Percentiles rank a stretch among this genome's conserved stretches.
These are phyloP conservation scores for Watsonalla cultraria DNA, from an alignment of 2,888 invertebrate species.

Conservation along the genomic window DNA sequence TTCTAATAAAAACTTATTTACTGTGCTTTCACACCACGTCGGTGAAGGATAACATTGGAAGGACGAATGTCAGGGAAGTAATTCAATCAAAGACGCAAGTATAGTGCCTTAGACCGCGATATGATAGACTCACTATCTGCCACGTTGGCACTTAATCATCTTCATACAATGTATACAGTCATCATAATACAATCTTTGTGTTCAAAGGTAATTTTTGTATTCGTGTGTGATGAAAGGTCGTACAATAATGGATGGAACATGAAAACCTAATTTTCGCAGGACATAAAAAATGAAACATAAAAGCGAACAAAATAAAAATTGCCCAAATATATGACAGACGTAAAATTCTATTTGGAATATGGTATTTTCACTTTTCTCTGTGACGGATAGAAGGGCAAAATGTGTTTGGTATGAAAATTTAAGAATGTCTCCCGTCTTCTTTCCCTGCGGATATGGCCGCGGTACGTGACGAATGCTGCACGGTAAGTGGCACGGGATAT, in stretches of 20 bases:
- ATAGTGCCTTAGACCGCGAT: no score
- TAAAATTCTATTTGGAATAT: constrained; percentile 57
- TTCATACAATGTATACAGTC: no score
- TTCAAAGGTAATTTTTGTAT: neutral
- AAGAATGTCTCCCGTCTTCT: constrained; percentile 50
- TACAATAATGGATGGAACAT: neutral
- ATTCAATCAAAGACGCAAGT: no score
- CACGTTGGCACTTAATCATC: no score
- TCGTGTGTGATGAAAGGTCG: neutral
- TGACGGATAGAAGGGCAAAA: constrained; percentile 36
- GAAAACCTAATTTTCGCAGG: neutral
- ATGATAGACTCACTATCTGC: no score
- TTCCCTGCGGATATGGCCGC: constrained; percentile 58
- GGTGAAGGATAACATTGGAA: no score
- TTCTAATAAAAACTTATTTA: no score
- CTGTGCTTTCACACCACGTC: no score
- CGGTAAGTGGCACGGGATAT: constrained; percentile 20
- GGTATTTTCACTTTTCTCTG: constrained; percentile 60
- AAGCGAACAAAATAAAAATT: constrained; percentile 10
- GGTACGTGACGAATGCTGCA: constrained; percentile 53
- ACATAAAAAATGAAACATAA: constrained; percentile 4
- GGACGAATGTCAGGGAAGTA: no score
- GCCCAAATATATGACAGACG: constrained; percentile 19
- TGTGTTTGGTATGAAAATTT: constrained; percentile 61
- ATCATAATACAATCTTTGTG: no score